These are phyloP conservation scores for Athalia cordata DNA, from an alignment of 2,888 invertebrate species.

Conservation along the genomic window DNA sequence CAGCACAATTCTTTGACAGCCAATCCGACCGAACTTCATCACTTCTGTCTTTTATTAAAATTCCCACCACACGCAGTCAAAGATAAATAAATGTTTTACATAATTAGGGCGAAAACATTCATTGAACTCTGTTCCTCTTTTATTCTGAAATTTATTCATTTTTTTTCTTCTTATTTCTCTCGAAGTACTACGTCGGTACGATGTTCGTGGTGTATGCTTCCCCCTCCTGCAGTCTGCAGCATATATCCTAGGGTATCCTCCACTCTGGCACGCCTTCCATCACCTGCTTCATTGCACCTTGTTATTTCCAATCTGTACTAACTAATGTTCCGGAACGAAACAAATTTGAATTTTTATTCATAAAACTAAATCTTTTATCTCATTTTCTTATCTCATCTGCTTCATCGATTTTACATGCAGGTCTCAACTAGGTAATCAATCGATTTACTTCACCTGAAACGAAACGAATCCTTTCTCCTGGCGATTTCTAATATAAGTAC, in stretches of 20 bases:
- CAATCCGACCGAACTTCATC: too few relatives aligned
- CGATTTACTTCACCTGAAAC: neutral
- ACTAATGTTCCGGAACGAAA: constrained; percentile 36
- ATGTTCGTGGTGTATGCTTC: too few relatives aligned
- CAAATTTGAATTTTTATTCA: constrained; percentile 31
- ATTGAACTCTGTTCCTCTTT: too few relatives aligned
- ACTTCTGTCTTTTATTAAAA: too few relatives aligned
- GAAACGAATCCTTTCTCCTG: constrained; percentile 10
- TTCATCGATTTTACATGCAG: neutral
- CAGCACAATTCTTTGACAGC: too few relatives aligned
- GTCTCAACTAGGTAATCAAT: neutral
- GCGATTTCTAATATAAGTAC: neutral
- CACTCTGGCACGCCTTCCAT: constrained; percentile 3
- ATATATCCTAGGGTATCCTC: constrained; percentile 1
- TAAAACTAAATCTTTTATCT: constrained; percentile 27
- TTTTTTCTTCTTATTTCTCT: too few relatives aligned
- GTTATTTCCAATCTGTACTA: constrained; percentile 38
- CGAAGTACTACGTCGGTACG: too few relatives aligned
- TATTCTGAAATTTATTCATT: too few relatives aligned
- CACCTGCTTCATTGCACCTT: constrained; percentile 34
- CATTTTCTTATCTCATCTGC: constrained; percentile 13
- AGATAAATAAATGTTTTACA: too few relatives aligned
- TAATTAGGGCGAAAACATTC: too few relatives aligned
- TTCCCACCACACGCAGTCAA: too few relatives aligned
- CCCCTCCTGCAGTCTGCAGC: too few relatives aligned